Base-by-base conservation (phyloP, 2,888 invertebrate genomes). In the Acleris cristana region DNA sequence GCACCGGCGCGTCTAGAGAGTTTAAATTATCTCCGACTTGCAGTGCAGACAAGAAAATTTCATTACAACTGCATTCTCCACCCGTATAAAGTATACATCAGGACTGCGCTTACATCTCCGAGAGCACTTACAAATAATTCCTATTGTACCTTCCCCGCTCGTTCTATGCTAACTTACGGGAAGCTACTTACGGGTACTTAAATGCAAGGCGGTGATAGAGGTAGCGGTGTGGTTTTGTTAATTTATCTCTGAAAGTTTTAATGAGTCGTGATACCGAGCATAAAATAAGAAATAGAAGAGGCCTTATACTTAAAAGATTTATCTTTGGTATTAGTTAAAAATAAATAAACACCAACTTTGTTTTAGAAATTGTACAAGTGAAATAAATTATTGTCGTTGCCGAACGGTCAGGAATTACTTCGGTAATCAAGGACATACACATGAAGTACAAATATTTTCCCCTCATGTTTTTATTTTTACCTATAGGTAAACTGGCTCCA, bases 11-110 rank as follows among this genome's bases (percentile, higher is more conserved):
- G 76, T 78, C 78, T 79, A 76, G 77, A 80, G 78, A 82, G 81
- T 77, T 79, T 80, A 80, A 84, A 82, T 85, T 81, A 82, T 81
- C 76, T 70, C 71, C 72, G 74, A 76, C 70, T 76, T 73, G 70
- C 65, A 72, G 74, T 74, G 74, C 77, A 78, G 78, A 80, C 79
- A 75, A 74, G 79, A 77, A 81, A 80, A 80, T 81, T 80, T 80
- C 77, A 82, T 83, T 83, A 81, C 76, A 76, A 76, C 74, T 78
- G 75, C 79, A 77, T 77, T 79, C 76, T 77, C 72, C 71, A 70
- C 74, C 69, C 71, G 67, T 57, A 72, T 73, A 69, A 73, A 73
- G 64, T 71, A 72, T 70, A 71, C 70, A 73, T 71, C 70, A 73
- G 70, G 64, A 67, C 34, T 34, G 14, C 57, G 19, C 52, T 64